Evolutionary conservation across 2,888 invertebrate species (phyloP).

Genomic region (Ferdinandea cuprea): DNA sequence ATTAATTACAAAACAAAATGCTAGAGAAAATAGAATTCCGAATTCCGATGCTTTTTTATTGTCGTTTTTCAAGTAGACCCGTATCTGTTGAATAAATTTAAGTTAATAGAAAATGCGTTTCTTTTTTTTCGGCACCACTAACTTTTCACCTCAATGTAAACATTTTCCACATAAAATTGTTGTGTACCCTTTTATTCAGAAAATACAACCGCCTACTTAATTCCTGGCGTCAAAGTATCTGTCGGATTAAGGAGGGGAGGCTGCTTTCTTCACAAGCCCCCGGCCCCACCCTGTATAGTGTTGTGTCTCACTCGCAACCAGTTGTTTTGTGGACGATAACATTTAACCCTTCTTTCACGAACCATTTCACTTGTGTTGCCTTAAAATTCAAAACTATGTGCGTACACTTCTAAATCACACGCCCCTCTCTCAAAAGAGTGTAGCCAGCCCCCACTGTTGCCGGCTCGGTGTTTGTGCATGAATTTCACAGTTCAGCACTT

Average conservation of each 20-base stretch:
- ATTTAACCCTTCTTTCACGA: constrained; percentile 73
- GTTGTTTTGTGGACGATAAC: constrained; percentile 47
- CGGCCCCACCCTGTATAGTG: neutral
- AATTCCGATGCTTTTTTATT: constrained; percentile 30
- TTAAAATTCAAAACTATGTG: constrained; percentile 74
- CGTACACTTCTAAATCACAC: constrained; percentile 70
- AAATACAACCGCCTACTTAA: constrained; percentile 37
- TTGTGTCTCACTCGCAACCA: constrained; percentile 30
- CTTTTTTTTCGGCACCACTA: constrained; percentile 59
- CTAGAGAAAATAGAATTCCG: neutral
- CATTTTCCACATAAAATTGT: constrained; percentile 39
- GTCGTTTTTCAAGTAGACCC: constrained; percentile 9
- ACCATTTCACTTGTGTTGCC: constrained; percentile 69
- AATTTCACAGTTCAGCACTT: constrained; percentile 75
- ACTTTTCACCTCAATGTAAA: constrained; percentile 51
- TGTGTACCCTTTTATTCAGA: constrained; percentile 16
- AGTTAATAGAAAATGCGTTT: constrained; percentile 36
- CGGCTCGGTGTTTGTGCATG: constrained; percentile 68
- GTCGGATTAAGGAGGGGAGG: neutral
- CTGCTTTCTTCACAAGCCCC: neutral
- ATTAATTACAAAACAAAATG: neutral
- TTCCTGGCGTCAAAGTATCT: constrained; percentile 35
- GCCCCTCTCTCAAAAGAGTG: constrained; percentile 16
- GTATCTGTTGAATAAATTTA: constrained; percentile 50
- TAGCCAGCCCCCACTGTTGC: neutral